Base-by-base conservation (phyloP, 2,797 vertebrate genomes). In the Anguilla anguilla region DNA sequence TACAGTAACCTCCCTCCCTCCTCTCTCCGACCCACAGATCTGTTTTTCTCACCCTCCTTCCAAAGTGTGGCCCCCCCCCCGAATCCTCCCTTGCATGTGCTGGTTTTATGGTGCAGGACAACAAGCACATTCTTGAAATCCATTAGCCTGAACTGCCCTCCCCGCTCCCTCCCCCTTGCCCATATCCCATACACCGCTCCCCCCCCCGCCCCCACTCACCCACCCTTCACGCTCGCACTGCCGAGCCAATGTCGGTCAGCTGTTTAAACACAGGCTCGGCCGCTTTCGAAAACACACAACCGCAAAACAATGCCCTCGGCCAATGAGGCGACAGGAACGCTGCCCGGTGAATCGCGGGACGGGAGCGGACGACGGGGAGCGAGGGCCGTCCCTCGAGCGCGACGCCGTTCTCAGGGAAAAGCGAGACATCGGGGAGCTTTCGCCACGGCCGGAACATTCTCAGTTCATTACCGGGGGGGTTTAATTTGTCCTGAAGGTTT, bases 101-200 rank as follows among this genome's bases (percentile, higher is more conserved):
- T 55, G 51, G n/a, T 59, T 55, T 35, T 84, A 84, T 17, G 53
- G 51, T 22, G 28, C 43, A 84, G 53, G 49, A 84, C 83, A 84
- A 84, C 51, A 28, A 81, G 53, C 28, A n/a, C 83, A 57, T 84
- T 84, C 83, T 55, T 22, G 1, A 84, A 84, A 84, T 84, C 55
- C 49, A 84, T 57, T 59, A 84, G 83, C 83, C 83, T 55, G 49
- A 57, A 84, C 83, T 84, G 83, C 28, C 31, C 83, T 57, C 55
- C 49, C 83, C 10, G 22, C 39, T 51, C 19, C 51, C 43, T 4
- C 10, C 49, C 13, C n/a, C n/a, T 17, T 0, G 61, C 61, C 61
- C 19, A n/a, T n/a, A 64, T 64, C 61, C 61, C 61, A 64, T n/a
- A n/a, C 61, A 64, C 2, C 25, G 4, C 57, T 25, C 49, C 79